Evolutionary conservation across 35 echinoderm and acorn worm species (phyloP), one percentile per base, ranked within the genome.

Genomic region (Acanthaster planci): DNA sequence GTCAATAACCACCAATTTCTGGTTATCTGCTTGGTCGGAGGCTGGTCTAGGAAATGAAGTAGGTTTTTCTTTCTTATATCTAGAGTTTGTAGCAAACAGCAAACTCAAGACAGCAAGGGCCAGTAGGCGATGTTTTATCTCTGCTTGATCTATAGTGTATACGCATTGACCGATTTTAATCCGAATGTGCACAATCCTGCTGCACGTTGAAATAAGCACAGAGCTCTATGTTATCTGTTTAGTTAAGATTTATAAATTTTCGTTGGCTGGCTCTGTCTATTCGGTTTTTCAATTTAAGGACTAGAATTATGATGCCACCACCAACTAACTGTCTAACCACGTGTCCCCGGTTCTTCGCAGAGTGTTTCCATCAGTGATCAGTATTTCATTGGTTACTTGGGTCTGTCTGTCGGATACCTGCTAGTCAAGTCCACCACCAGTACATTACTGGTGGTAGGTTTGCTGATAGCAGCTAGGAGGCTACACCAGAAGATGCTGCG

Each of bases 21-120:
- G 83, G 90, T 57, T 92, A 0, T 86, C 90, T 14, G 84, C n/a
- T 8, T 92, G 84, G 90, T 80, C 90, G 2, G 90, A 92, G 60
- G 83, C 90, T 29, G 90, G 90, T 34, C 64, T 72, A 12, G 57
- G 78, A 39, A 53, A 56, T 37, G 54, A 42, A 38, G 85, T 78
- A 26, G 54, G 77, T 56, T n/a, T n/a, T n/a, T n/a, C n/a, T n/a
- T n/a, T n/a, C n/a, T n/a, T n/a, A n/a, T n/a, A n/a, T n/a, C 9
- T n/a, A 52, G 16, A 7, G n/a, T 82, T 1, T 59, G 27, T 26
- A 59, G 19, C 19, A 59, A 55, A 55, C 52, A 55, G 21, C 52
- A 14, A n/a, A 23, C 1, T 1, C 23, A 0, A 27, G 64, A 39
- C 64, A 21, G 21, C 0, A 0, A 55, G 52, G 10, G 52, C 0